Base-by-base conservation (phyloP, 2,797 vertebrate species). In the Sebastes hubbsi region DNA sequence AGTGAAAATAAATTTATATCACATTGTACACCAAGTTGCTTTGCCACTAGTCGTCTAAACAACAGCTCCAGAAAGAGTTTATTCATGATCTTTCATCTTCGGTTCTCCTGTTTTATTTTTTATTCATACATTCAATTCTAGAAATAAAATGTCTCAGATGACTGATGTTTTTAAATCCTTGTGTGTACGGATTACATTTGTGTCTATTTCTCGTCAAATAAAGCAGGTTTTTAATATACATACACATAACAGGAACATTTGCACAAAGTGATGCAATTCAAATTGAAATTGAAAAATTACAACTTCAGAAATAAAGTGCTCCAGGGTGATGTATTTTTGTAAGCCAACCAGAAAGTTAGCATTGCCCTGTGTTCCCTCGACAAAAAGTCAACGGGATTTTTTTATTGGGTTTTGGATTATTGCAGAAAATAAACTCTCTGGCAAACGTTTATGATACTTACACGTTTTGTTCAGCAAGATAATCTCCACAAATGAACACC, bases 41-140 rank as follows among this genome's bases (percentile, higher is more conserved):
- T 36, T 24, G 20, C 56, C 58, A 52, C 27, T 14, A 38, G 16
- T 56, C 11, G 9, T 56, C 5, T 46, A 5, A 24, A 46, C 6
- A 46, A 4, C 49, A 52, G 20, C 49, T 52, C 20, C 49, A 52
- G 49, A n/a, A 52, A 52, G 49, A 52, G 20, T 10, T 20, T 9
- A 9, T 52, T 52, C 49, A n/a, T n/a, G 20, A 46, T 46, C 42
- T 18, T 46, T 46, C 16, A 46, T 18, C 16, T 46, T 46, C 16
- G 16, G 42, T 46, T 46, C 7, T 18, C 16, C 42, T 52, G 49
- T 52, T 52, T 52, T n/a, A 46, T 46, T 46, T 54, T 22, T 58
- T 63, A 71, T 62, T 75, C 49, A 72, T 32, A 18, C 20, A 61
- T 77, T 85, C 32, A 60, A 22, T 20, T 59, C 4, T 38, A 66